Base-by-base conservation (phyloP, 2,113 vertebrate genomes). In the Chitala chitala region DNA sequence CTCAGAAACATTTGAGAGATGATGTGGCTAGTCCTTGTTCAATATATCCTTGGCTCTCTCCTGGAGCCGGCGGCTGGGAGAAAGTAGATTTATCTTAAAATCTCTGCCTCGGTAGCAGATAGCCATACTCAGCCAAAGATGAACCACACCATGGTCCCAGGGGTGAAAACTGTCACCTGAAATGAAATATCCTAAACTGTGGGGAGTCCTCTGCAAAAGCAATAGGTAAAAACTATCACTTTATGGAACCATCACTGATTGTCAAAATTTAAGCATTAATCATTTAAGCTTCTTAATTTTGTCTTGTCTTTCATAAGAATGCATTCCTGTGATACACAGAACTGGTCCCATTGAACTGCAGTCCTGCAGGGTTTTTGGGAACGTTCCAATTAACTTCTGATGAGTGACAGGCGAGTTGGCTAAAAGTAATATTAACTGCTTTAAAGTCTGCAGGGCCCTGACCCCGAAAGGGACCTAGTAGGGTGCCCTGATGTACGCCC, bases 1-100 rank as follows among this genome's bases (percentile, higher is more conserved):
- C 68, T 69, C 53, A 33, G 46, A 53, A 69, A 69, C 48, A 36
- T 69, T 9, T 26, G 46, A 33, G 68, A 69, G 26, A 53, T 69
- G 68, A 53, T 50, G n/a, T 26, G 24, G 17, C 68, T n/a, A 69
- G 26, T 22, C 36, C 33, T 51, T 51, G 26, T 51, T 36, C 24
- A 69, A 69, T 36, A 36, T 53, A 69, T 53, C 48, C 46, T n/a
- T 26, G 22, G 7, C 68, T 36, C 46, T 51, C 68, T 69, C 15
- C 29, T 5, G 5, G 10, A 33, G 48, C 68, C 22, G 68, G 13
- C 26, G 17, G 68, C 26, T 1, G 17, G 29, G 17, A 20, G 33
- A 48, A 26, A 5, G 33, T 42, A 20, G 15, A 24, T 69, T 69
- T 53, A 69, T 17, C 44, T 24, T 6, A 20, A 69, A 33, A 20